A percentile compares a stretch with the other conserved stretches of the same genome.
Conservation (phyloP, 2,797 vertebrate species). For the Microctenopoma lineatum region DNA sequence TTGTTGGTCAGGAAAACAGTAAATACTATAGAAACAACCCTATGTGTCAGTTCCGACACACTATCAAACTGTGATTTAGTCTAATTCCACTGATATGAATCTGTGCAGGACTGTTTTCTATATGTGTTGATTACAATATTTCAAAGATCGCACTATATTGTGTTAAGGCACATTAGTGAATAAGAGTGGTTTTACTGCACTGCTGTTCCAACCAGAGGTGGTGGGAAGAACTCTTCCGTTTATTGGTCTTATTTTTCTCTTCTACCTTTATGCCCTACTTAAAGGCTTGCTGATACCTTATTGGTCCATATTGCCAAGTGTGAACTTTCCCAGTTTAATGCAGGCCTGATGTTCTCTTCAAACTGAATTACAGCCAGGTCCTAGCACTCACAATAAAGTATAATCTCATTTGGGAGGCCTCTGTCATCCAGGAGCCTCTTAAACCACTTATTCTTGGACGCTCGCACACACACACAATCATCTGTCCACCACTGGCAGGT, state of each 20-base stretch:
- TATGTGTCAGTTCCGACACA: background rate
- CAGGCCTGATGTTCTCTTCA: slow-evolving; percentile 79
- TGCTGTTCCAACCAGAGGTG: slow-evolving; percentile 9
- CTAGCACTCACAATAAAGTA: slow-evolving; percentile 85
- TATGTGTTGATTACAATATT: no score
- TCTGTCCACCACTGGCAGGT: slow-evolving; percentile 71
- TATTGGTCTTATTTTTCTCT: slow-evolving; percentile 64
- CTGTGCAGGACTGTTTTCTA: background rate
- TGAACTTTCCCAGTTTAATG: slow-evolving; percentile 83
- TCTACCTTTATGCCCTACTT: slow-evolving; percentile 47
- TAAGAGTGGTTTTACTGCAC: slow-evolving; percentile 13
- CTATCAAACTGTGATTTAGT: background rate
- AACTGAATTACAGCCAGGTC: slow-evolving; percentile 84
- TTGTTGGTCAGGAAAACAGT: no score
- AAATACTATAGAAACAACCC: background rate
- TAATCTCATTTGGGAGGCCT: slow-evolving; percentile 84
- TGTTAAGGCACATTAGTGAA: background rate
- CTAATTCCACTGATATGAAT: background rate
- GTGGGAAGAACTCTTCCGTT: slow-evolving; percentile 22
- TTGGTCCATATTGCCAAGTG: slow-evolving; percentile 79
- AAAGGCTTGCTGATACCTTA: slow-evolving; percentile 49
- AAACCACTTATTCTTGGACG: slow-evolving; percentile 81
- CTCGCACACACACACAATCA: slow-evolving; percentile 59
- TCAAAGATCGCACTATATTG: background rate
- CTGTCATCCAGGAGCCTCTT: slow-evolving; percentile 79